Conservation (phyloP, 1,140 invertebrate genomes). For the Choristoneura fumiferana region DNA sequence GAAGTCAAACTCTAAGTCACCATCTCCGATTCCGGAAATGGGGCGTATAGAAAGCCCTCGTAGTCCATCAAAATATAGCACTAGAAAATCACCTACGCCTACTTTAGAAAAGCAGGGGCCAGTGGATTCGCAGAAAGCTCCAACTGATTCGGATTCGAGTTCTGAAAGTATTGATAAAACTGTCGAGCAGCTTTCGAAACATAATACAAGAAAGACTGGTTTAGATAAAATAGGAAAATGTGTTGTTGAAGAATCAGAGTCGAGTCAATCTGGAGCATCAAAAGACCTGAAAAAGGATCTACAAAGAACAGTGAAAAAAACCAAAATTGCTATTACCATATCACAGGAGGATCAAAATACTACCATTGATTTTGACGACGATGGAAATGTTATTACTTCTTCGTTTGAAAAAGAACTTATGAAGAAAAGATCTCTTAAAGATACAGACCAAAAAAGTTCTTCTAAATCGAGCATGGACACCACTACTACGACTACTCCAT, state of each 20-base stretch:
- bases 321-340: constrained; percentile 76
- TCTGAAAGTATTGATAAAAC: constrained; percentile 76
- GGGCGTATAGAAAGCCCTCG: constrained; percentile 64
- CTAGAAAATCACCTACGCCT: constrained; percentile 79
- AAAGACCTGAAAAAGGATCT: constrained; percentile 62
- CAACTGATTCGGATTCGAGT: constrained; percentile 76
- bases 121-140: constrained; percentile 77
- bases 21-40: constrained; percentile 65
- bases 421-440: constrained; percentile 68
- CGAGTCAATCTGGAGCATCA: constrained; percentile 71
- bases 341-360: constrained; percentile 77
- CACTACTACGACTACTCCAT: constrained; percentile 69
- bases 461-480: constrained; percentile 75
- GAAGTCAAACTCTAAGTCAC: constrained; percentile 72
- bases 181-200: constrained; percentile 63
- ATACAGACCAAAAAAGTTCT: constrained; percentile 72
- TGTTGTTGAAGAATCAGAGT: constrained; percentile 73
- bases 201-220: constrained; percentile 55
- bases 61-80: constrained; percentile 64
- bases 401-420: constrained; percentile 64
- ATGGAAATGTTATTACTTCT: constrained; percentile 70
- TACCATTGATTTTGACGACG: constrained; percentile 74
- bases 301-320: constrained; percentile 60
- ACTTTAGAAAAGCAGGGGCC: constrained; percentile 81
- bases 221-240: constrained; percentile 73